A percentile compares a stretch with the other conserved stretches of the same genome.
These are phyloP conservation scores for Drosophila flavopinicola DNA, from an alignment of 2,888 invertebrate genomes.

Conservation along the genomic window DNA sequence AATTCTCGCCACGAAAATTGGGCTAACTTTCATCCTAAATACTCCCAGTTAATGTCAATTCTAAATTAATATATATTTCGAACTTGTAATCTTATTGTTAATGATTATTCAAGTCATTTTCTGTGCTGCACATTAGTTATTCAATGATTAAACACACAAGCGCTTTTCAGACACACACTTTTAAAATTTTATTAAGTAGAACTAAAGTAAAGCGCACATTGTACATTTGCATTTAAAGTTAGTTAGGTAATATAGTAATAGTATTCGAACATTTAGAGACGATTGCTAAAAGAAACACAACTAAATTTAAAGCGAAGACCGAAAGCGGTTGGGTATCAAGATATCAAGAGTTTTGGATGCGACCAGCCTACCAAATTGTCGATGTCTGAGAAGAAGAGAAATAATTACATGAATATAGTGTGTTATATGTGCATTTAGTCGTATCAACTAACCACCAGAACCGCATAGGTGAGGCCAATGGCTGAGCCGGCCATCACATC, in stretches of 20 bases:
- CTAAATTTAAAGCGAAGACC: constrained; percentile 18
- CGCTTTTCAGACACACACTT: not conserved
- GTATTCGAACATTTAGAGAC: constrained; percentile 24
- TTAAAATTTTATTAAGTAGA: constrained; percentile 62
- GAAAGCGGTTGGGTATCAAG: constrained; percentile 10
- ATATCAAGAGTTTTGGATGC: constrained; percentile 1
- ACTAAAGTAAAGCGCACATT: constrained; percentile 21
- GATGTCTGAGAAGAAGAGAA: constrained; percentile 53
- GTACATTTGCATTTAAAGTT: constrained; percentile 2
- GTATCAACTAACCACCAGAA: constrained; percentile 87
- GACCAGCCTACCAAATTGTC: constrained; percentile 60
- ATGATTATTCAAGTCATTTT: too few species aligned
- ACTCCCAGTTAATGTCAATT: too few species aligned
- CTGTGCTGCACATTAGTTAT: not conserved
- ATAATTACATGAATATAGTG: not conserved
- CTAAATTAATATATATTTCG: too few species aligned
- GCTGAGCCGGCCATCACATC: constrained; percentile 94
- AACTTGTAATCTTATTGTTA: too few species aligned
- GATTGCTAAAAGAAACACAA: constrained; percentile 16
- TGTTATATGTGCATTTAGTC: not conserved
- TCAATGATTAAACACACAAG: not conserved
- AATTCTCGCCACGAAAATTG: too few species aligned
- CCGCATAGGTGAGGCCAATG: constrained; percentile 88
- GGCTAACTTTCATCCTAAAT: too few species aligned
- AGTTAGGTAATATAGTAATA: constrained; percentile 24